Evolutionary conservation across 2,888 invertebrate genomes (phyloP).

Genomic region (Hanleya hanleyi): DNA sequence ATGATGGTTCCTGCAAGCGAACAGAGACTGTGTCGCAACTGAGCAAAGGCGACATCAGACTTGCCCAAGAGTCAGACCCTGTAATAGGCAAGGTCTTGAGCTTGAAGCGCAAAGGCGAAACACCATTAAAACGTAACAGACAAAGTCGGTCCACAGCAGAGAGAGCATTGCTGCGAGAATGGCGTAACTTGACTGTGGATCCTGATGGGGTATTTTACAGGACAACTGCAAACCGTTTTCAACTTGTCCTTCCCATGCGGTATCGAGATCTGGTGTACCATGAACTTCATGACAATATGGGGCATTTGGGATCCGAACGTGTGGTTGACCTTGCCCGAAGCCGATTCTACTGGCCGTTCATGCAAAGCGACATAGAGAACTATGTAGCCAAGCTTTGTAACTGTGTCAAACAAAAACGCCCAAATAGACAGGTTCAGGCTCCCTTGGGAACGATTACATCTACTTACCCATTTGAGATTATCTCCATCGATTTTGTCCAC

Average conservation of each 20-base stretch:
- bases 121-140: no score
- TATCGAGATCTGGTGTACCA: background rate
- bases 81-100: background rate
- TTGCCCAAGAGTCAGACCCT: background rate
- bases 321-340: background rate
- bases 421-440: background rate
- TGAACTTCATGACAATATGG: conserved; percentile 10
- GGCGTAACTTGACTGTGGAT: background rate
- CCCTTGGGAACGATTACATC: background rate
- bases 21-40: no score
- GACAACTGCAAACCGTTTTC: background rate
- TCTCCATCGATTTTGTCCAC: background rate
- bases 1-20: no score
- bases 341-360: conserved; percentile 16
- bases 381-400: conserved; percentile 5
- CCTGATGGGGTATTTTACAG: conserved; percentile 4
- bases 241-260: background rate
- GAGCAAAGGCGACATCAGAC: no score
- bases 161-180: background rate
- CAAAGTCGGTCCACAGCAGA: no score
- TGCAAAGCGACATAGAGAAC: background rate
- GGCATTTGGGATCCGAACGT: conserved; percentile 11
- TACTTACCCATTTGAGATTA: background rate
- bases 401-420: conserved; percentile 4
- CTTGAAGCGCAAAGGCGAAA: background rate